Evolutionary conservation across 2,888 invertebrate genomes (phyloP).

Genomic region (Mimumesa dahlbomi): DNA sequence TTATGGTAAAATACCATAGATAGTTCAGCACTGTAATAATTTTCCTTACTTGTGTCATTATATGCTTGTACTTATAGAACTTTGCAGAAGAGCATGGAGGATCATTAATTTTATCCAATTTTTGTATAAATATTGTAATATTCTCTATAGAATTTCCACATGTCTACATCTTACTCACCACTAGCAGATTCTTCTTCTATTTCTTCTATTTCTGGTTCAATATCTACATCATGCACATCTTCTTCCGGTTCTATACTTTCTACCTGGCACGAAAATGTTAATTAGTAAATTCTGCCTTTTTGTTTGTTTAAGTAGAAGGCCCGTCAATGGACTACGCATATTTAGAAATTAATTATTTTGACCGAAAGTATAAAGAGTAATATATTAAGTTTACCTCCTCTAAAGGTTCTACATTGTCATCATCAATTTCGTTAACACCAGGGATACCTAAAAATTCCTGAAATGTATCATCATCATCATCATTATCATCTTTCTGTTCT

Average conservation of each 20-base stretch:
- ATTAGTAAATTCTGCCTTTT: conserved; percentile 2
- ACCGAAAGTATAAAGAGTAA: conserved; percentile 27
- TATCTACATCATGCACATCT: conserved; percentile 67
- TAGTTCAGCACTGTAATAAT: conserved; percentile 22
- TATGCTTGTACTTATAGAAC: conserved; percentile 3
- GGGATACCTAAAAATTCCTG: conserved; percentile 68
- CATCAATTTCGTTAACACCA: conserved; percentile 71
- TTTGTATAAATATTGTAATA: conserved; percentile 1
- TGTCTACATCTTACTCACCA: conserved; percentile 63
- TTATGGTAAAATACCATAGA: conserved; percentile 15
- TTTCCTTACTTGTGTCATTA: conserved; percentile 35
- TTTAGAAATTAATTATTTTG: neutral
- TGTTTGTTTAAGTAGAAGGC: neutral
- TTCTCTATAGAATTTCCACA: neutral
- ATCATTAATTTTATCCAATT: conserved; percentile 33
- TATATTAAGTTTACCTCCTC: conserved; percentile 72
- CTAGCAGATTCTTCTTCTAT: conserved; percentile 76
- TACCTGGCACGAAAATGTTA: conserved; percentile 49
- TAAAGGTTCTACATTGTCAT: conserved; percentile 74
- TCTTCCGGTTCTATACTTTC: conserved; percentile 73
- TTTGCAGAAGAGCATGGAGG: conserved; percentile 69
- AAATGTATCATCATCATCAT: conserved; percentile 63
- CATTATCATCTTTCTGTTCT: conserved; percentile 66
- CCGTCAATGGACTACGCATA: no score
- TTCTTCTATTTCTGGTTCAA: conserved; percentile 71